Conservation (phyloP, 2,888 invertebrate species). For the Galerucella pusilla region DNA sequence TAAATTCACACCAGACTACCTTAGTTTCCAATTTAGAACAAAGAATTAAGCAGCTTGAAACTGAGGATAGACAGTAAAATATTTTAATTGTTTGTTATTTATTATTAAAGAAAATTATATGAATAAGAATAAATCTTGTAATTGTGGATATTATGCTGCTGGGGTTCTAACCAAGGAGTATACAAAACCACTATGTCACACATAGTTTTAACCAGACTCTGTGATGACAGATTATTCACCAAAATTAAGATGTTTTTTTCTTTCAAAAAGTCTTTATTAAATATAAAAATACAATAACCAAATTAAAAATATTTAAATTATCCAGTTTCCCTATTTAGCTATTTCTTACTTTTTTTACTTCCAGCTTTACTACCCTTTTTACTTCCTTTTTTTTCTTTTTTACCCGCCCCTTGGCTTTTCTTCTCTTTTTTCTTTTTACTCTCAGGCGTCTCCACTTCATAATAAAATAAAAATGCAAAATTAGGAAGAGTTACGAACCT, state of each 20-base stretch:
- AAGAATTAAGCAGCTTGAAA: slow-evolving; percentile 65
- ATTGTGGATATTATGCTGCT: no score
- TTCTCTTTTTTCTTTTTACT: slow-evolving; percentile 31
- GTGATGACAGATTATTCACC: no score
- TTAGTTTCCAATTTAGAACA: slow-evolving; percentile 76
- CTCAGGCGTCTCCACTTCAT: slow-evolving; percentile 51
- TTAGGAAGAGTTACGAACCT: slow-evolving; percentile 60
- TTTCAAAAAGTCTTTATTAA: no score
- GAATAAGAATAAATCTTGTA: no score
- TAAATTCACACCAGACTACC: slow-evolving; percentile 76
- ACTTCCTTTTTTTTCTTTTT: slow-evolving; percentile 46
- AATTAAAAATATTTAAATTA: background rate
- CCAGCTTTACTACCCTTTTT: slow-evolving; percentile 45
- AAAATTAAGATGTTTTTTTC: no score
- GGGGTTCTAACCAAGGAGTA: no score
- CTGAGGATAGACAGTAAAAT: slow-evolving; percentile 36
- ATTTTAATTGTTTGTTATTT: background rate
- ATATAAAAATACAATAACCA: no score
- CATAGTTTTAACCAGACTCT: no score
- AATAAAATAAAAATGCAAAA: slow-evolving; percentile 58
- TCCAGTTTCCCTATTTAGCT: slow-evolving; percentile 23
- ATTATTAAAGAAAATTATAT: no score
- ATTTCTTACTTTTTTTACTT: slow-evolving; percentile 47
- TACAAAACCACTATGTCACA: no score
- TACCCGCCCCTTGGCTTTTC: slow-evolving; percentile 26